Evolutionary conservation across 1,140 invertebrate genomes (phyloP), one percentile per base, ranked within the genome.

Genomic region (Pseudomyrmex sp.): DNA sequence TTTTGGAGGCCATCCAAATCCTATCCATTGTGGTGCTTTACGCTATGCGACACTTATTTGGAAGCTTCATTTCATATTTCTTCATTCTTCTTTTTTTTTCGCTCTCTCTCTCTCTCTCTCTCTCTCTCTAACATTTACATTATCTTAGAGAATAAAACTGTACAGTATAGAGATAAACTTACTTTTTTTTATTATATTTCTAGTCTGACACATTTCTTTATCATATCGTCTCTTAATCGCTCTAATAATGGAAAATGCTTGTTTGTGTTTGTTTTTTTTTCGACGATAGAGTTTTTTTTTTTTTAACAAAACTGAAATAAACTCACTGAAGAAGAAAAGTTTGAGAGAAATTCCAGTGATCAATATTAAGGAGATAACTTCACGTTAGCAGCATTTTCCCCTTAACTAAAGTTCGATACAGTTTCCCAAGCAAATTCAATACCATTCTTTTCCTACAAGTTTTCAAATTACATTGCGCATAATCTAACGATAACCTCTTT

Each of bases 1-100:
- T 93, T 93, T 93, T 94, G 93, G 93, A 94, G 91, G 80, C 90
- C 85, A 90, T 93, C 93, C 93, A 94, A 94, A 91, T 89, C 90
- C 93, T 93, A 91, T 93, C 92, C 93, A 93, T 93, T 93, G 91
- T 92, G 90, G 89, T 90, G 88, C 89, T 91, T 74, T 76, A 52
- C 18, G 56, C 56, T n/a, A 23, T 70, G 59, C n/a, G 59, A 10
- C 58, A 73, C 70, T 63, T 82, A 75, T 82, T 82, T 75, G 48
- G 26, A 20, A 54, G 50, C 48, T 65, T 54, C 5, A 75, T 82
- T 74, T 63, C 79, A 65, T 75, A 75, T 75, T 54, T 75, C 9
- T 63, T 82, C 48, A 9, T 35, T 13, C 50, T 23, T 46, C 3
- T 58, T 2, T 35, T 2, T 26, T 0, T n/a, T n/a, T n/a, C n/a